A percentile compares a stretch with the other conserved stretches of the same genome.
phyloP scores from a whole-genome alignment of 1,140 invertebrate genomes.

The Ephestia elutella region DNA sequence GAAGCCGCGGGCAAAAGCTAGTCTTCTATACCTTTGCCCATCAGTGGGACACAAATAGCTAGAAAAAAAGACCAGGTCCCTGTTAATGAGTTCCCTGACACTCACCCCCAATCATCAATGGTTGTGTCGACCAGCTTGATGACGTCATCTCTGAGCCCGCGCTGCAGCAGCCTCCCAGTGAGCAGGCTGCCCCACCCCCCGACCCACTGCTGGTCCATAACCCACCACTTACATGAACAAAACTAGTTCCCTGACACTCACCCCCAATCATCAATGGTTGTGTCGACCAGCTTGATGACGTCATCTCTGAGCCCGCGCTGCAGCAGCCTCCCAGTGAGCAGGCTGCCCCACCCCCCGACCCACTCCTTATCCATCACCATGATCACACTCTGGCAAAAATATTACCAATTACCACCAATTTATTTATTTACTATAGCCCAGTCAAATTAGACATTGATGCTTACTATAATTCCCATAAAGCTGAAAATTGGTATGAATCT shows the following conservation, averaged over 20 bases:
- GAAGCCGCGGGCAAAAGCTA: too few relatives aligned
- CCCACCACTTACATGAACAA: too few relatives aligned
- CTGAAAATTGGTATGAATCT: too few relatives aligned
- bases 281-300: conserved; percentile 68
- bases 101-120: conserved; percentile 64
- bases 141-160: conserved; percentile 58
- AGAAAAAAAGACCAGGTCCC: too few relatives aligned
- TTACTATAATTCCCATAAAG: too few relatives aligned
- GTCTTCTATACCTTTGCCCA: too few relatives aligned
- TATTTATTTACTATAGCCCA: background rate
- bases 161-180: conserved; percentile 72
- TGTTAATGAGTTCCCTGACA: too few relatives aligned
- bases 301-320: conserved; percentile 60
- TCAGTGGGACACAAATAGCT: too few relatives aligned
- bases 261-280: conserved; percentile 58
- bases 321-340: conserved; percentile 75
- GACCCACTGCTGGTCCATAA: conserved; percentile 79
- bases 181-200: conserved; percentile 78
- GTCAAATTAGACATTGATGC: too few relatives aligned
- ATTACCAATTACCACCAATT: background rate
- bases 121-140: conserved; percentile 65
- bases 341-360: conserved; percentile 77
- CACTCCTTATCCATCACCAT: conserved; percentile 77
- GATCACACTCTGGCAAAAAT: conserved; percentile 72
- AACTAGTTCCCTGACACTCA: conserved; percentile 46